Conservation (phyloP, 2,113 vertebrate genomes). For the Nipponia nippon region DNA sequence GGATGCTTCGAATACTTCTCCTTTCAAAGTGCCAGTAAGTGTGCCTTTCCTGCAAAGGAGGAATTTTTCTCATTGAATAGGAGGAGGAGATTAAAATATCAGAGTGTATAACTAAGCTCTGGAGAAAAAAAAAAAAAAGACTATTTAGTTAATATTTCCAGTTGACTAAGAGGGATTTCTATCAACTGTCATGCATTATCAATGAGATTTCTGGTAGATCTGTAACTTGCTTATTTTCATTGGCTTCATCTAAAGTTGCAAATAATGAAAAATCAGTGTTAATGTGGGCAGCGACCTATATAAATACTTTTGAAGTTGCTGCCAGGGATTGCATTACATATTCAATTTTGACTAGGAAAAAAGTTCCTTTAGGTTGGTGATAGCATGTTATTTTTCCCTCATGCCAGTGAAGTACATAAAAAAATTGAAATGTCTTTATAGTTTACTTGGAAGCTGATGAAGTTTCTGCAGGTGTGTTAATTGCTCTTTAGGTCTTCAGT, state of each 20-base stretch:
- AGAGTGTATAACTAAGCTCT: neutral
- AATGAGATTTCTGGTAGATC: neutral
- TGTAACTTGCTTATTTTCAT: neutral
- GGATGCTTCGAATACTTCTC: conserved; percentile 87
- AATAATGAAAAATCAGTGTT: neutral
- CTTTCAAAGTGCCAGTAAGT: conserved; percentile 96
- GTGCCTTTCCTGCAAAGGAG: neutral
- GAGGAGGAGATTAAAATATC: neutral
- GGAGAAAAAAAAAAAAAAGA: no score
- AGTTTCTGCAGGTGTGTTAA: neutral
- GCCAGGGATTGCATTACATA: neutral
- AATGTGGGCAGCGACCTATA: conserved; percentile 32
- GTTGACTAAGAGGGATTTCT: neutral
- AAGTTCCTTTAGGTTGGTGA: neutral
- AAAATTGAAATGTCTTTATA: neutral
- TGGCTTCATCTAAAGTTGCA: neutral
- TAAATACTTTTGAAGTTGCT: neutral
- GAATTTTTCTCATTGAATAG: neutral
- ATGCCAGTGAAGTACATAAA: neutral
- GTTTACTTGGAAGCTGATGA: neutral
- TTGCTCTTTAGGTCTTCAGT: neutral
- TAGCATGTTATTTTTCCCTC: neutral
- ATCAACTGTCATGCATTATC: neutral
- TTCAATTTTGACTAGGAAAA: neutral
- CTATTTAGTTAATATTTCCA: neutral